Evolutionary conservation across 2,797 vertebrate species (phyloP).

Genomic region (Schizopygopsis malacanthus): DNA sequence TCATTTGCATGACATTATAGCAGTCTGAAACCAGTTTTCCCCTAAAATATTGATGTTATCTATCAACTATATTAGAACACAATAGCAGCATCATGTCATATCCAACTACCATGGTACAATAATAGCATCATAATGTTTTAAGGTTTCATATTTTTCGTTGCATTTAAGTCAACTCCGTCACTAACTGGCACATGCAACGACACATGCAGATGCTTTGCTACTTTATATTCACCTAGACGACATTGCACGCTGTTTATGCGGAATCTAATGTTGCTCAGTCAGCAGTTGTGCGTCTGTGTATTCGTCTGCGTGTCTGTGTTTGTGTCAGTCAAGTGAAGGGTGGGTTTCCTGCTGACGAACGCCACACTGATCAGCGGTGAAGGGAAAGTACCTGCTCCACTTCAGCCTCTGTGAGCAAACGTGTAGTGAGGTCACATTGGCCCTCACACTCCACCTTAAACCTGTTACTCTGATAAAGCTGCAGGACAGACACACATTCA

Average conservation of each 20-base stretch:
- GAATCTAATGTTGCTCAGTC: conserved; percentile 23
- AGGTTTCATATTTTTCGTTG: background rate
- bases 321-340: conserved; percentile 59
- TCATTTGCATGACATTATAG: no score
- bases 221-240: background rate
- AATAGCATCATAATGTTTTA: background rate
- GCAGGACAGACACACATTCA: conserved; percentile 69
- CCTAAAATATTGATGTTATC: background rate
- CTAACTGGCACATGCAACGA: background rate
- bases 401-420: conserved; percentile 87
- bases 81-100: background rate
- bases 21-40: no score
- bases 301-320: conserved; percentile 39
- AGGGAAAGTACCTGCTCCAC: conserved; percentile 85
- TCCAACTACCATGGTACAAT: background rate
- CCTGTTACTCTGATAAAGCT: conserved; percentile 92
- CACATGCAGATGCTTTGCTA: background rate
- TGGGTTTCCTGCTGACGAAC: conserved; percentile 80
- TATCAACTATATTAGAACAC: background rate
- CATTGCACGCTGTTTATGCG: background rate
- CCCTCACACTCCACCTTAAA: conserved; percentile 75
- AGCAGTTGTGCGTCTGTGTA: background rate
- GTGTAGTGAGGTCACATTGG: conserved; percentile 77
- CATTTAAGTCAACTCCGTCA: background rate
- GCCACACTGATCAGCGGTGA: conserved; percentile 25